phyloP scores from a whole-genome alignment of 2,888 invertebrate genomes.

The Trissolcus brochymenae region DNA sequence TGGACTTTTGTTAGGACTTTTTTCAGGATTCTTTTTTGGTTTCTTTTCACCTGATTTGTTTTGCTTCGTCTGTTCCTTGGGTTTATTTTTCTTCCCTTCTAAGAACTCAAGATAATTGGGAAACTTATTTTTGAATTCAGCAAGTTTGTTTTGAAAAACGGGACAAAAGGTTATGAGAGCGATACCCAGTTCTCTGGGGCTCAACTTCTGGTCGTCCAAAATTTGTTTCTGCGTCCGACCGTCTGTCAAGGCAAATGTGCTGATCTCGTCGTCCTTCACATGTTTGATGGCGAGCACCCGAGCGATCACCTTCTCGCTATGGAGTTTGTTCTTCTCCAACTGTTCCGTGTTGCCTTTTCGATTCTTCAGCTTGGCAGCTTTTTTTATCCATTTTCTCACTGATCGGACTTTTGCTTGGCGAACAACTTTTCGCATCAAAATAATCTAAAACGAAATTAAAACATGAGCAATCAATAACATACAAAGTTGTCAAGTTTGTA shows the following conservation, averaged over 20 bases:
- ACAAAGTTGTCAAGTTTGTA: not conserved
- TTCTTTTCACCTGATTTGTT: slow-evolving; percentile 45
- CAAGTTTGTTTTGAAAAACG: slow-evolving; percentile 60
- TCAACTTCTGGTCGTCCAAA: slow-evolving; percentile 58
- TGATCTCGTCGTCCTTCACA: slow-evolving; percentile 70
- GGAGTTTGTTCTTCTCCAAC: slow-evolving; percentile 64
- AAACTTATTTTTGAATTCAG: slow-evolving; percentile 67
- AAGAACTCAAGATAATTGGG: slow-evolving; percentile 61
- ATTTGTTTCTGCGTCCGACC: slow-evolving; percentile 59
- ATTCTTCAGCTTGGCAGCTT: slow-evolving; percentile 62
- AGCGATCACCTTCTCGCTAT: slow-evolving; percentile 64
- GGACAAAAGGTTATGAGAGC: slow-evolving; percentile 64
- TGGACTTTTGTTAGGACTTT: slow-evolving; percentile 32
- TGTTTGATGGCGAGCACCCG: slow-evolving; percentile 67
- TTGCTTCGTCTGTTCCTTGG: slow-evolving; percentile 3
- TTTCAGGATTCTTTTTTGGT: slow-evolving; percentile 52
- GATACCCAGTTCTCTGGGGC: slow-evolving; percentile 61
- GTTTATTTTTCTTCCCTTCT: slow-evolving; percentile 57
- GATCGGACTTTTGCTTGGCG: slow-evolving; percentile 64
- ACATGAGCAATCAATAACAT: no score
- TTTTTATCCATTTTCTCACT: slow-evolving; percentile 65
- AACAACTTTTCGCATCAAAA: slow-evolving; percentile 66
- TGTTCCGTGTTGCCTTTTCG: slow-evolving; percentile 67
- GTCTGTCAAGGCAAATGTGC: slow-evolving; percentile 66
- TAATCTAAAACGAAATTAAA: slow-evolving; percentile 63